These are phyloP conservation scores for Myripristis murdjan DNA, from an alignment of 2,797 vertebrate genomes.

Conservation along the genomic window DNA sequence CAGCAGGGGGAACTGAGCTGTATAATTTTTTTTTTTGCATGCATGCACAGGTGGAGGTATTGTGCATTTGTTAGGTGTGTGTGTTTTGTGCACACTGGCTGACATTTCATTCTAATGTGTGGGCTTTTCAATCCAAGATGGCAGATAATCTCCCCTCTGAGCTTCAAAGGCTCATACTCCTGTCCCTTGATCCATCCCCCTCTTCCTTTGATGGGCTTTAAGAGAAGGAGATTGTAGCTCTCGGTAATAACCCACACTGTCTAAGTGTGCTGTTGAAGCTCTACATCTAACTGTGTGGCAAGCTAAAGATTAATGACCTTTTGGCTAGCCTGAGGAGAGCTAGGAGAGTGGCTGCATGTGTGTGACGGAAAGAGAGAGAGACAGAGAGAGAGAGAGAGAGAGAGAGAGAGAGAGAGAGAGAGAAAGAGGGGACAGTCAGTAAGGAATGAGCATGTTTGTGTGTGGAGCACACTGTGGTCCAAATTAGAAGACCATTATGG, in stretches of 20 bases:
- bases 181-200: constrained; percentile 67
- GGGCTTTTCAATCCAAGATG: constrained; percentile 68
- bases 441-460: constrained; percentile 53
- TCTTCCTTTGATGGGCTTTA: constrained; percentile 80
- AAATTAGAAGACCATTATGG: constrained; percentile 71
- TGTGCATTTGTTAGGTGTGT: constrained; percentile 17
- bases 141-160: constrained; percentile 68
- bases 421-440: no score
- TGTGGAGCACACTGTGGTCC: constrained; percentile 36
- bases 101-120: constrained; percentile 63
- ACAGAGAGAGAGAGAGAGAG: constrained; percentile 5
- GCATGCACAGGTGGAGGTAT: constrained; percentile 49
- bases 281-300: constrained; percentile 52
- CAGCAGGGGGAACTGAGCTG: constrained; percentile 36
- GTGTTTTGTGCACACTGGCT: constrained; percentile 43
- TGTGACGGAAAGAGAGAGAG: constrained; percentile 30
- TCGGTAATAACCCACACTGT: constrained; percentile 60
- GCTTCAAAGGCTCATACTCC: constrained; percentile 75
- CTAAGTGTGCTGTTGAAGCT: constrained; percentile 34
- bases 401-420: no score
- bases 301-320: constrained; percentile 75
- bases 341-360: constrained; percentile 17
- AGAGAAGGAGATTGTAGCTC: constrained; percentile 65
- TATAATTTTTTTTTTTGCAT: constrained; percentile 31
- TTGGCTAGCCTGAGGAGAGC: constrained; percentile 31